These are phyloP conservation scores for Drosophila busckii DNA, from an alignment of 1,140 invertebrate species.

Conservation along the genomic window DNA sequence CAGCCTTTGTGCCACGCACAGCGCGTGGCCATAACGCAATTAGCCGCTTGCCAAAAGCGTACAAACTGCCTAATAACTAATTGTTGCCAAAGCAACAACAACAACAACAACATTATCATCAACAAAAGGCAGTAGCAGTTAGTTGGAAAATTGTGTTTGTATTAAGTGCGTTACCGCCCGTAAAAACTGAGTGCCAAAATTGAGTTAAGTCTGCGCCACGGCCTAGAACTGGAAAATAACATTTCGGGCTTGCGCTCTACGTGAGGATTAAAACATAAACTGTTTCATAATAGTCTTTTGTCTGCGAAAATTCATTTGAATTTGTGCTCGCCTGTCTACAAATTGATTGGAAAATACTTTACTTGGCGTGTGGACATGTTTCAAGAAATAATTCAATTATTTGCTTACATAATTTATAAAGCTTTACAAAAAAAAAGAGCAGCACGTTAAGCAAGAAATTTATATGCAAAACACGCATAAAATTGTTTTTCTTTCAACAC, in stretches of 20 bases:
- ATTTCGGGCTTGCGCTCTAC: conserved; percentile 14
- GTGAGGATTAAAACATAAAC: conserved; percentile 30
- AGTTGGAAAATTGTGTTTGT: conserved; percentile 37
- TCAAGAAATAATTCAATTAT: conserved; percentile 72
- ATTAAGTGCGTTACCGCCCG: too few species aligned
- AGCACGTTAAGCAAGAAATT: conserved; percentile 59
- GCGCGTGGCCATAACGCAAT: conserved; percentile 38
- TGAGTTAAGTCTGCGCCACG: conserved; percentile 24
- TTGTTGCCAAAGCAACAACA: conserved; percentile 25
- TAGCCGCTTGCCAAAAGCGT: not conserved
- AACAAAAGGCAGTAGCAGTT: too few species aligned
- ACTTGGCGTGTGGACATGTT: conserved; percentile 19
- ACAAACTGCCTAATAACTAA: conserved; percentile 27
- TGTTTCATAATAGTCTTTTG: conserved; percentile 31
- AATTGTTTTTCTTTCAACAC: conserved; percentile 58
- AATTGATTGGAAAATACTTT: conserved; percentile 74
- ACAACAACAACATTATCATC: not conserved
- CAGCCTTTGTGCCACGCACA: not conserved
- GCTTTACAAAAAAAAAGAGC: conserved; percentile 14
- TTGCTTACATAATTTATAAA: conserved; percentile 68
- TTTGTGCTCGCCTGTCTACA: conserved; percentile 7
- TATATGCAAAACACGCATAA: conserved; percentile 77
- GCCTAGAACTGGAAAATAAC: conserved; percentile 33
- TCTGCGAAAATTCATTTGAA: conserved; percentile 49
- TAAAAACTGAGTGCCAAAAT: too few species aligned